Evolutionary conservation across 2,888 invertebrate species (phyloP), one percentile per base, ranked within the genome.

Genomic region (Drosophila siamana): DNA sequence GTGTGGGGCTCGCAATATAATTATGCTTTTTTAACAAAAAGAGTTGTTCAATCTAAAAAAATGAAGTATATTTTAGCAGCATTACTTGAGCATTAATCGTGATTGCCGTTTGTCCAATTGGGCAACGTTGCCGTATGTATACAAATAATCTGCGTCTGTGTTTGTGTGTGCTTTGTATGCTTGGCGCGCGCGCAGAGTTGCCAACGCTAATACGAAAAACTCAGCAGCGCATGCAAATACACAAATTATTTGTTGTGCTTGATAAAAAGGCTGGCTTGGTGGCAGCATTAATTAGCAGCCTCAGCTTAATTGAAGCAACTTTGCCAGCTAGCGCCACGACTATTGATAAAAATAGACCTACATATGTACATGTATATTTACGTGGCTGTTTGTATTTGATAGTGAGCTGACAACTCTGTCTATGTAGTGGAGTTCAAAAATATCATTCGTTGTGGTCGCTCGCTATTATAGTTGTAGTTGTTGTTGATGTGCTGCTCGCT

Each of bases 371-470:
- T 38, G 38, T 54, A 13, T 16, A 30, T n/a, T 8, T 19, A 16
- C n/a, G 13, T 15, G 43, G 43, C 5, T 26, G 44, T 59, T 13
- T 28, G 11, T 38, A 11, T 43, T 33, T 65, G 30, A 3, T 5
- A 24, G 40, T 19, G 36, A 22, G 67, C 51, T 79, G 88, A 47
- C 83, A 88, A 84, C 80, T 88, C 86, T 86, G 74, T 69, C 48
- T 69, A 79, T 80, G 77, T 79, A 66, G 77, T 77, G 86, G 83
- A 83, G 88, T 87, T 83, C 71, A 77, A 85, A 85, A 87, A 87
- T 75, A 87, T 81, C 85, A 73, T 67, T 77, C 65, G 73, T 56
- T 59, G 69, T 47, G 47, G 38, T 54, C 44, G 69, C 36, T 66
- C 33, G 47, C 26, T 63, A 13, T 43, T 41, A 46, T 69, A 56